Evolutionary conservation across 2,888 invertebrate genomes (phyloP).

Genomic region (Zaprionus bogoriensis): DNA sequence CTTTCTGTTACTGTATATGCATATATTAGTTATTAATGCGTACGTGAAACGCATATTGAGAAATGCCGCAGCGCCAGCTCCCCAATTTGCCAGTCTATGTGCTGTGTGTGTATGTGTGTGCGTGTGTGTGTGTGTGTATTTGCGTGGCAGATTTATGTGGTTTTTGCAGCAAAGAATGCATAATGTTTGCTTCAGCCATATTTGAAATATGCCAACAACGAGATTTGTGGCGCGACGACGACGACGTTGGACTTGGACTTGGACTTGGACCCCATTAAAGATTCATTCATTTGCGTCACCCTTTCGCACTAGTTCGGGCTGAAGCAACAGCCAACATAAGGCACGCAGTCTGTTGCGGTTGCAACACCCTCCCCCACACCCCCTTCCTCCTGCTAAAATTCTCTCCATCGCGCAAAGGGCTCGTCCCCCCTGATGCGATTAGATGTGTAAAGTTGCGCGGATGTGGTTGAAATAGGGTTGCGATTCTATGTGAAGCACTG

Average conservation of each 20-base stretch:
- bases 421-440: constrained; percentile 34
- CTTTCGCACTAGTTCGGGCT: constrained; percentile 17
- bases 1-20: constrained; percentile 63
- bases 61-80: constrained; percentile 61
- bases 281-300: constrained; percentile 65
- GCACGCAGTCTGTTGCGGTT: constrained; percentile 55
- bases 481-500: constrained; percentile 10
- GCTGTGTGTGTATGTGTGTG: constrained; percentile 1
- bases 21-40: constrained; percentile 77
- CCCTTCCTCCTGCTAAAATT: no score
- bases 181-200: constrained; percentile 65
- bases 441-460: constrained; percentile 56
- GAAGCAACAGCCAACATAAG: constrained; percentile 2
- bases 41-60: constrained; percentile 76
- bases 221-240: constrained; percentile 63
- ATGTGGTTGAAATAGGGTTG: constrained; percentile 48
- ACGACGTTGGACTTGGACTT: constrained; percentile 7
- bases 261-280: constrained; percentile 62
- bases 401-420: not conserved
- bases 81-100: constrained; percentile 51
- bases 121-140: constrained; percentile 27
- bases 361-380: constrained; percentile 46
- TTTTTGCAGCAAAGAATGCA: constrained; percentile 76
- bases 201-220: constrained; percentile 61
- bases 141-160: constrained; percentile 73